A percentile compares a stretch with the other conserved stretches of the same genome.
Evolutionary conservation across 2,888 invertebrate genomes (phyloP).

Genomic region (Apodemia zela): DNA sequence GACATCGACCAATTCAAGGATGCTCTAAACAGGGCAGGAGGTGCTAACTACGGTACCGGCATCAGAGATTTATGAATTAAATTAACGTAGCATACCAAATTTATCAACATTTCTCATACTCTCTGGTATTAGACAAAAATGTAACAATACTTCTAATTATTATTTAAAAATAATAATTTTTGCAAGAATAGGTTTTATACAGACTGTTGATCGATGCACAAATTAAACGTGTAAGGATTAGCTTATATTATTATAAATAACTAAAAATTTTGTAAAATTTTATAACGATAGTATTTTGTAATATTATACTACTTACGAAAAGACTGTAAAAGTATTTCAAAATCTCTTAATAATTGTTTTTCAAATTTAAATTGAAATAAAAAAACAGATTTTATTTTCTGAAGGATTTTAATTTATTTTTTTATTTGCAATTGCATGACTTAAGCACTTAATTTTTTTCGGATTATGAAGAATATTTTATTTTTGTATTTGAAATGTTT

Average conservation of each 20-base stretch:
- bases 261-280: slow-evolving; percentile 14
- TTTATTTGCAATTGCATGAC: not conserved
- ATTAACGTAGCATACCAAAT: slow-evolving; percentile 28
- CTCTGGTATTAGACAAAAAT: slow-evolving; percentile 12
- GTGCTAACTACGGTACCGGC: slow-evolving; percentile 90
- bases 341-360: not conserved
- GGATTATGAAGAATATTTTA: not conserved
- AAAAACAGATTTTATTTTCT: not conserved
- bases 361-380: slow-evolving; percentile 1
- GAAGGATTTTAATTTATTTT: not conserved
- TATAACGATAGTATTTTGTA: slow-evolving; percentile 5
- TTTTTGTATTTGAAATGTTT: not conserved
- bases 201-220: not conserved
- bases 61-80: slow-evolving; percentile 82
- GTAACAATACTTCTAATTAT: not conserved
- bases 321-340: slow-evolving; percentile 14
- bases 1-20: slow-evolving; percentile 85
- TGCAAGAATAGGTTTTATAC: slow-evolving; percentile 6
- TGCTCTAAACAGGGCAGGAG: slow-evolving; percentile 86
- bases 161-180: not conserved
- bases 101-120: slow-evolving; percentile 4
- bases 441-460: not conserved
- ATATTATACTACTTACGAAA: not conserved
- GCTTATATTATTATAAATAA: slow-evolving; percentile 14
- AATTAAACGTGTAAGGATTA: slow-evolving; percentile 2